phyloP scores from a whole-genome alignment of 2,888 invertebrate species.

The Isotomurus palustris region DNA sequence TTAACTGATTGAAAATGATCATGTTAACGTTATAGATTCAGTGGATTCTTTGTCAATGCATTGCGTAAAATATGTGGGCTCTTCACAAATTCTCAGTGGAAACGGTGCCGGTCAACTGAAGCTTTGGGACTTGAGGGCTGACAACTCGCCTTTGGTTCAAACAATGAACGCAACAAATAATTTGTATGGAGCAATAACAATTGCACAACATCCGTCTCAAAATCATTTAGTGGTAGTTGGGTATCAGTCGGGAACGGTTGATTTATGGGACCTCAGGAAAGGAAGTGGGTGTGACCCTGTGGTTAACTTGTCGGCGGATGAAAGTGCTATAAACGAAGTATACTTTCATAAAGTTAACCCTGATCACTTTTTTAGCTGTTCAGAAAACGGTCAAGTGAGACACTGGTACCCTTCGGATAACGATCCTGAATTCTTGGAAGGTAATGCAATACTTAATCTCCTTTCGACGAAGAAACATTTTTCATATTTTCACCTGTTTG shows the following conservation, averaged over 20 bases:
- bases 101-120: slow-evolving; percentile 44
- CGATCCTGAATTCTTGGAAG: slow-evolving; percentile 18
- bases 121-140: slow-evolving; percentile 40
- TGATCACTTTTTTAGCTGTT: slow-evolving; percentile 43
- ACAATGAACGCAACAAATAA: slow-evolving; percentile 39
- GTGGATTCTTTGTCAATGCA: slow-evolving; percentile 38
- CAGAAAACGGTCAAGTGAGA: slow-evolving; percentile 37
- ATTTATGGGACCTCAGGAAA: slow-evolving; percentile 40
- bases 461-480: too few relatives aligned
- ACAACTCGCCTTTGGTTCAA: slow-evolving; percentile 16
- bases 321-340: slow-evolving; percentile 40
- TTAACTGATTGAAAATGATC: too few relatives aligned
- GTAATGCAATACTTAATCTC: slow-evolving; percentile 5
- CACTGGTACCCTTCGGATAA: slow-evolving; percentile 41
- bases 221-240: slow-evolving; percentile 41
- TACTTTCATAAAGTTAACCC: slow-evolving; percentile 42
- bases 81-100: slow-evolving; percentile 37
- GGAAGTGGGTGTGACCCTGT: slow-evolving; percentile 37
- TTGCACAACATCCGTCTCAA: slow-evolving; percentile 43
- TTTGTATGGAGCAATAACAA: slow-evolving; percentile 38
- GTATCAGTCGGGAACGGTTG: slow-evolving; percentile 43
- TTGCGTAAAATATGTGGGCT: slow-evolving; percentile 24
- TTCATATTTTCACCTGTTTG: not conserved
- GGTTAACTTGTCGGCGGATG: slow-evolving; percentile 37
- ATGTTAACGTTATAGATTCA: slow-evolving; percentile 21